Evolutionary conservation across 2,113 vertebrate species (phyloP).

Genomic region (Orycteropus afer): DNA sequence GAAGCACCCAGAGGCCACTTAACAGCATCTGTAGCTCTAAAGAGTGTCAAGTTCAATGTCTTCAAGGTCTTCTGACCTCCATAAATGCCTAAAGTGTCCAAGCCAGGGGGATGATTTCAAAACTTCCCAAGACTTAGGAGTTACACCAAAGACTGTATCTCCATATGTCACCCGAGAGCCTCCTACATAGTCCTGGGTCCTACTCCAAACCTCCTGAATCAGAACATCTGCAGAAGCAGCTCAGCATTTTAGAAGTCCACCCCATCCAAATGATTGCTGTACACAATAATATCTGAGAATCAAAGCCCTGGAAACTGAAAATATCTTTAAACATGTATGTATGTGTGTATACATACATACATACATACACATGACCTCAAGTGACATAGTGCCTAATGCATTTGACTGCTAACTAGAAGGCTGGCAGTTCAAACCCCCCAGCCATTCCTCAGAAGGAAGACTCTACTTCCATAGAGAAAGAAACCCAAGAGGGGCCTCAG

Average conservation of each 20-base stretch:
- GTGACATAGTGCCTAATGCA: too few relatives aligned
- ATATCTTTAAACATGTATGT: neutral
- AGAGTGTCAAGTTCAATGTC: neutral
- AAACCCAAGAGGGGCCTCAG: too few relatives aligned
- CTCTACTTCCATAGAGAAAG: too few relatives aligned
- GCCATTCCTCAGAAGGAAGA: too few relatives aligned
- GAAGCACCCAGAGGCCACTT: neutral
- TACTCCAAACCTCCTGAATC: neutral
- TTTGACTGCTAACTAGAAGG: too few relatives aligned
- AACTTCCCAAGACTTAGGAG: neutral
- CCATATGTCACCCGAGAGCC: neutral
- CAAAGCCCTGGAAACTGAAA: neutral
- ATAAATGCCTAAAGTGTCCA: neutral
- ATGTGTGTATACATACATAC: too few relatives aligned
- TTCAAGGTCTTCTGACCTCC: neutral
- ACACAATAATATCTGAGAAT: neutral
- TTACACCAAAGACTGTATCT: neutral
- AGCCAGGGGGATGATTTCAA: neutral
- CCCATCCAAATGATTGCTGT: neutral
- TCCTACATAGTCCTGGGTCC: neutral
- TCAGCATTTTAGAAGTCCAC: neutral
- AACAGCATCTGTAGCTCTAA: neutral
- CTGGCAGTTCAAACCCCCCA: too few relatives aligned
- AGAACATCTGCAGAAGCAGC: neutral
- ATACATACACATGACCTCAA: too few relatives aligned